Conservation (phyloP, 2,797 vertebrate species). For the Megaceryle alcyon region DNA sequence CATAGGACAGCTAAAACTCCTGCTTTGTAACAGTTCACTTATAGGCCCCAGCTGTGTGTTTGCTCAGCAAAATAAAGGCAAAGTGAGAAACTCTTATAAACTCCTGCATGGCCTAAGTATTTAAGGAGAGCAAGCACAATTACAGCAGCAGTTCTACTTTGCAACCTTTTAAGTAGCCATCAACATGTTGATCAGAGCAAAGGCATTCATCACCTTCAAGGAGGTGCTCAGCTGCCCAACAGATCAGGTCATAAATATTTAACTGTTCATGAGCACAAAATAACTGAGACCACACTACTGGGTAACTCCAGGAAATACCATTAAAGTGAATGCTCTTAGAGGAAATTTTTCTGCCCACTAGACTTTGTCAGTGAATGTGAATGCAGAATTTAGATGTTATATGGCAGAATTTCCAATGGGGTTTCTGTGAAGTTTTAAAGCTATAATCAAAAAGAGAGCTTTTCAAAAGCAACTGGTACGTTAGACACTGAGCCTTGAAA, state of each 20-base stretch:
- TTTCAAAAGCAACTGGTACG: background rate
- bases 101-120: background rate
- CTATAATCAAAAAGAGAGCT: background rate
- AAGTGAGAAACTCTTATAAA: background rate
- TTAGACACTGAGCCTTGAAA: background rate
- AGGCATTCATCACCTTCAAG: background rate
- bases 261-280: background rate
- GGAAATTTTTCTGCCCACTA: background rate
- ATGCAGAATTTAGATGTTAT: background rate
- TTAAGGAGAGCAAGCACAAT: background rate
- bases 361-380: background rate
- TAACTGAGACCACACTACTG: background rate
- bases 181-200: background rate
- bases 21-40: background rate
- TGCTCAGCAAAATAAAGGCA: slow-evolving; percentile 3
- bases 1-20: background rate
- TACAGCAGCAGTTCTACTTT: background rate
- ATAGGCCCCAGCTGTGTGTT: background rate
- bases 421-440: background rate
- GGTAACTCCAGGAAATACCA: background rate
- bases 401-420: background rate
- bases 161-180: background rate
- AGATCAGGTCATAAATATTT: slow-evolving; percentile 7
- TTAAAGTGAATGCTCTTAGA: background rate
- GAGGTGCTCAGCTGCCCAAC: background rate